phyloP scores from a whole-genome alignment of 2,888 invertebrate genomes.

The Apeira syringaria region DNA sequence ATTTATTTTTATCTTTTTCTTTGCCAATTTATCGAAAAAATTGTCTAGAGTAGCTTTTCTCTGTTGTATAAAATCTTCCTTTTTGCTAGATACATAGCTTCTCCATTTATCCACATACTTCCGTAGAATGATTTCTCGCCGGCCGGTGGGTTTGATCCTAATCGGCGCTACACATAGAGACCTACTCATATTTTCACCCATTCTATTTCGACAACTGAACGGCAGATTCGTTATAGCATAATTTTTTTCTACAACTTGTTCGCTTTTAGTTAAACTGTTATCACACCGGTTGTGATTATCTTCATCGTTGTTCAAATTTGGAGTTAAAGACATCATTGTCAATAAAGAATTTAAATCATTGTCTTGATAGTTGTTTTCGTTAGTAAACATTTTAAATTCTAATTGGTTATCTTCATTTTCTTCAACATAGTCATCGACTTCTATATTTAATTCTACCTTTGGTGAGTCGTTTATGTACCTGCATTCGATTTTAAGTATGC shows the following conservation, averaged over 20 bases:
- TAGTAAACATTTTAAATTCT: conserved; percentile 9
- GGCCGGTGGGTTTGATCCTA: conserved; percentile 44
- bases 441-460: conserved; percentile 14
- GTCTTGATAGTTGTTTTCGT: conserved; percentile 16
- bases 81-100: conserved; percentile 47
- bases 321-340: conserved; percentile 64
- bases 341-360: conserved; percentile 61
- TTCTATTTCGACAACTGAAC: conserved; percentile 8
- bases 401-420: conserved; percentile 13
- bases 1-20: conserved; percentile 51
- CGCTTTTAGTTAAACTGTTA: too few relatives aligned
- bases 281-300: too few relatives aligned
- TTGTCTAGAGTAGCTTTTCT: conserved; percentile 57
- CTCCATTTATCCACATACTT: conserved; percentile 67
- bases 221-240: conserved; percentile 1
- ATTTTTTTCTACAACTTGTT: conserved; percentile 7
- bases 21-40: conserved; percentile 69
- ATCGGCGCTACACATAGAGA: conserved; percentile 55
- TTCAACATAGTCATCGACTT: conserved; percentile 12
- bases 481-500: conserved; percentile 41
- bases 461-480: conserved; percentile 25
- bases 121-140: conserved; percentile 44
- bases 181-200: conserved; percentile 34
- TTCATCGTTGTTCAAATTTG: conserved; percentile 39
- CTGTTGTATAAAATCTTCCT: conserved; percentile 47